These are phyloP conservation scores for Cyphomyrmex costatus DNA, from an alignment of 1,140 invertebrate species.

Conservation along the genomic window DNA sequence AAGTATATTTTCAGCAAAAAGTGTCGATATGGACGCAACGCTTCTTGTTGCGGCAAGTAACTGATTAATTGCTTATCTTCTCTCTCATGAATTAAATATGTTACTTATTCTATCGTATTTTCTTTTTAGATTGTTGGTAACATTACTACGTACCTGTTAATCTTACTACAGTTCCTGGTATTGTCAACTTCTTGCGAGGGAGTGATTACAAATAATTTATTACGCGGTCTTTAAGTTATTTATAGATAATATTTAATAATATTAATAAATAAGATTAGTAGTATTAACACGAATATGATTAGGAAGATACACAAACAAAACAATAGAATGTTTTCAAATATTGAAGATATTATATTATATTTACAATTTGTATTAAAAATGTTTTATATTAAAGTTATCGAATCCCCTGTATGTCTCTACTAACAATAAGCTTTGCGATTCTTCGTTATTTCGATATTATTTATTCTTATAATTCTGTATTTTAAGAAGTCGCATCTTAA, in stretches of 20 bases:
- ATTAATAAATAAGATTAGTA: not conserved
- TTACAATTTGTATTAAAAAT: not conserved
- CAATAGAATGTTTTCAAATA: not conserved
- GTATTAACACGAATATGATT: not conserved
- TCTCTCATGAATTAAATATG: constrained; percentile 8
- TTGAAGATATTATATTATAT: too few species aligned
- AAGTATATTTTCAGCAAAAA: constrained; percentile 15
- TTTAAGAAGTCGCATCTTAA: too few species aligned
- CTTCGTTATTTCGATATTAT: too few species aligned
- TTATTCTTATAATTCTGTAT: too few species aligned
- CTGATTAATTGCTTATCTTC: not conserved
- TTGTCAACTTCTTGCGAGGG: not conserved
- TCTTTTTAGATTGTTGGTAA: constrained; percentile 13
- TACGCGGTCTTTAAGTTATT: too few species aligned
- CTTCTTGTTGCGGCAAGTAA: constrained; percentile 11
- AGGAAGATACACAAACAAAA: not conserved
- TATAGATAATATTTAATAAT: not conserved
- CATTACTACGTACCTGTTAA: not conserved
- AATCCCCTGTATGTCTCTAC: too few species aligned
- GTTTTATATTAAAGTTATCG: not conserved
- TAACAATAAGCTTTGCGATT: too few species aligned
- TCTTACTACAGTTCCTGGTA: not conserved
- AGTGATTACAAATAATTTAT: not conserved
- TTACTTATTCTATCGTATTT: not conserved
- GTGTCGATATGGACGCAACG: not conserved